Evolutionary conservation across 2,888 invertebrate genomes (phyloP), one percentile per base, ranked within the genome.

Genomic region (Leptura quadrifasciata): DNA sequence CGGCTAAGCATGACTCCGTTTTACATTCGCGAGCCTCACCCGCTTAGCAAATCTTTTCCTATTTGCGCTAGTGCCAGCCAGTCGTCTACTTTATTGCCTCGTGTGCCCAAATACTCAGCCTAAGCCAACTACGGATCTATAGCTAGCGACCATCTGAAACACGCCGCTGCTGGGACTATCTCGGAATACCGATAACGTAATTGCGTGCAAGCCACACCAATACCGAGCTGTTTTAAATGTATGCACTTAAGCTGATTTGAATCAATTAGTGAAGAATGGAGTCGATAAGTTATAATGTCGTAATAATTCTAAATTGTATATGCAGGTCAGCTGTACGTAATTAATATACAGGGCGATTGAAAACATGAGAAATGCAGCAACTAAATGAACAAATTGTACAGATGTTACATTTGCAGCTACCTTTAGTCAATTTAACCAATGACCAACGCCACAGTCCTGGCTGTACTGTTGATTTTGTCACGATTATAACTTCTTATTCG

Each of bases 1-100:
- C 65, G 47, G 60, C 68, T 68, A 71, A 31, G 68, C 79, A 75
- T 79, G 76, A 78, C 63, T 79, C 57, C 39, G 35, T 70, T 69
- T 52, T 27, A 73, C 52, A 73, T 65, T 65, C 73, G 73, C 73
- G 65, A 18, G 68, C 60, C 60, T 21, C 60, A 27, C 20, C n/a
- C 60, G 60, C 60, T 60, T n/a, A 60, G 60, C 60, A 60, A 27
- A 60, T 60, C 60, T 60, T 60, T 58, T 60, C 60, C 60, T 27
- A 60, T 60, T 60, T 60, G 27, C 27, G 31, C 60, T 27, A 60
- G 60, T 60, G 60, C 60, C 60, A 60, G 60, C 27, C 60, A 27
- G n/a, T 27, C 31, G 60, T 27, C 12, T 27, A 60, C 27, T 60
- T 60, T 60, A 60, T 60, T 60, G 24, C 60, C 24, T 60, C 27